Conservation (phyloP, 2,797 vertebrate species). For the Neosilurus hyrtlii region DNA sequence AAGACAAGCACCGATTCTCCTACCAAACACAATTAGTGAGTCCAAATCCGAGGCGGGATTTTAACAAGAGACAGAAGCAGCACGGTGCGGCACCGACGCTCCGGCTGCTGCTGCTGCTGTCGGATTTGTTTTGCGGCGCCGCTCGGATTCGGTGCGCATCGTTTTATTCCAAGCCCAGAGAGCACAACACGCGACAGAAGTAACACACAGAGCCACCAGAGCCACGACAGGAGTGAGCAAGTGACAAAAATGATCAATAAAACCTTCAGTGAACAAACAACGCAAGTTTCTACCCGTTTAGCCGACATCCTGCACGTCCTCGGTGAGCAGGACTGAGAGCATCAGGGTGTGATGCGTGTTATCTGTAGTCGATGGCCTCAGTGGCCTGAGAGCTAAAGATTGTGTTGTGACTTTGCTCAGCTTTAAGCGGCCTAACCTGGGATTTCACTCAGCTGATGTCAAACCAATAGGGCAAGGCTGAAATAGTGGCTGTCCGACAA, state of each 20-base stretch:
- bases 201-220: background rate
- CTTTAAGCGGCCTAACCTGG: conserved; percentile 25
- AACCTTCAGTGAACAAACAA: too few species aligned
- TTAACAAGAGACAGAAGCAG: background rate
- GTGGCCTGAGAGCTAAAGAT: background rate
- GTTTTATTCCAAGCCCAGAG: background rate
- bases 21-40: background rate
- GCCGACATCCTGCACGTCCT: too few species aligned
- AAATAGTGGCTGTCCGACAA: conserved; percentile 43
- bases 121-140: background rate
- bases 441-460: conserved; percentile 20
- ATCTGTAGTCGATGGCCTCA: background rate
- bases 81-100: background rate
- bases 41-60: background rate
- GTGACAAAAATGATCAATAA: background rate
- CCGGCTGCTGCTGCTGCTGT: background rate
- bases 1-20: background rate
- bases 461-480: conserved; percentile 24
- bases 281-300: too few species aligned
- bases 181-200: background rate
- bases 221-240: background rate
- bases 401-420: background rate
- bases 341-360: background rate
- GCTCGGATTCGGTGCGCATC: background rate
- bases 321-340: background rate